Percentiles rank a stretch among this genome's conserved stretches.
Conservation (phyloP, 2,888 invertebrate genomes). For the Anthrax anthrax region DNA sequence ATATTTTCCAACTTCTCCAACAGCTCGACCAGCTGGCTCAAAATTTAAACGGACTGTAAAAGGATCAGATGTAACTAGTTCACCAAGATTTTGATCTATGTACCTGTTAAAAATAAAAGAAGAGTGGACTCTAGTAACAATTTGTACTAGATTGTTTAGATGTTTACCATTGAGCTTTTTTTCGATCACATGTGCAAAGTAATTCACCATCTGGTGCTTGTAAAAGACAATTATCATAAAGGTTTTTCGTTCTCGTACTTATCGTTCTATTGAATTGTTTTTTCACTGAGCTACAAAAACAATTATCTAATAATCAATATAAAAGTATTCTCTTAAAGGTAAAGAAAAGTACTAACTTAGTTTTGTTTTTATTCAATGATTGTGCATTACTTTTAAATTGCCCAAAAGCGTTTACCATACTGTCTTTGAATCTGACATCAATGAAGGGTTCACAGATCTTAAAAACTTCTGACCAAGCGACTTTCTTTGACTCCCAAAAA, state of each 20-base stretch:
- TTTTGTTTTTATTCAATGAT: too few species aligned
- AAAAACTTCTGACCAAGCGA: slow-evolving; percentile 13
- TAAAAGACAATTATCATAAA: slow-evolving; percentile 66
- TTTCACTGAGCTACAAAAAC: not conserved
- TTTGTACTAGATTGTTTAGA: too few species aligned
- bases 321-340: too few species aligned
- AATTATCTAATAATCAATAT: too few species aligned
- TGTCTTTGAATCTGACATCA: slow-evolving; percentile 24
- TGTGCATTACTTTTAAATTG: not conserved
- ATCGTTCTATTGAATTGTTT: slow-evolving; percentile 6
- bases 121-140: not conserved
- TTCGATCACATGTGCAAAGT: slow-evolving; percentile 58
- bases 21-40: slow-evolving; percentile 61
- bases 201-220: slow-evolving; percentile 64
- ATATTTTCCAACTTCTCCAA: slow-evolving; percentile 54
- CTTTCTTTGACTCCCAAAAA: slow-evolving; percentile 17
- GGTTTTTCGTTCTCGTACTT: slow-evolving; percentile 42
- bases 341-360: too few species aligned
- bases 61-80: slow-evolving; percentile 34
- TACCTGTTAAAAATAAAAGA: slow-evolving; percentile 20
- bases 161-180: slow-evolving; percentile 58
- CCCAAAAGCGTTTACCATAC: slow-evolving; percentile 1
- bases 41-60: slow-evolving; percentile 57
- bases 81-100: slow-evolving; percentile 37
- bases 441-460: slow-evolving; percentile 20